A percentile compares a stretch with the other conserved stretches of the same genome.
phyloP scores from a whole-genome alignment of 2,113 vertebrate species.

The Orcinus orca region DNA sequence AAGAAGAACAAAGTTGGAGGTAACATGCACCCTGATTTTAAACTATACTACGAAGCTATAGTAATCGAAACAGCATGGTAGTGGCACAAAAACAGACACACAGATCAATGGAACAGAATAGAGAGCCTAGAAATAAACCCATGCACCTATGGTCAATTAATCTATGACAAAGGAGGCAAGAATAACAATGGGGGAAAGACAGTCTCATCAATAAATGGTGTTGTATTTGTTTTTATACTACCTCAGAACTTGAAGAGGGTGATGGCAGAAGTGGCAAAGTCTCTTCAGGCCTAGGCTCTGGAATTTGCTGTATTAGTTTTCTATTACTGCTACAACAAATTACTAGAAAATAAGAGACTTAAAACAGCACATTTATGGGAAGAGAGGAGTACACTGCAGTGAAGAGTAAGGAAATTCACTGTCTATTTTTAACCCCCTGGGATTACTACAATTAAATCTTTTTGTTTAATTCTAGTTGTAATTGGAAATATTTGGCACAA shows the following conservation, averaged over 20 bases:
- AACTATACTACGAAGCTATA: no score
- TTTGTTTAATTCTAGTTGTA: not conserved
- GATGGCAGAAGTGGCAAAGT: not conserved
- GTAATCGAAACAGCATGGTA: no score
- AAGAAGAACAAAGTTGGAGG: no score
- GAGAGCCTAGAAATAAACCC: no score
- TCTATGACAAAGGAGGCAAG: not conserved
- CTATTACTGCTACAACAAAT: not conserved
- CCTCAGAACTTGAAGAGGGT: not conserved
- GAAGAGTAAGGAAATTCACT: not conserved
- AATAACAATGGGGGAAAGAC: not conserved
- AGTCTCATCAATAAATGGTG: not conserved
- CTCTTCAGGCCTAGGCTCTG: not conserved
- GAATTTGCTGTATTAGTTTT: not conserved
- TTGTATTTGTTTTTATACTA: not conserved
- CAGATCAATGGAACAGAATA: no score
- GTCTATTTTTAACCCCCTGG: not conserved
- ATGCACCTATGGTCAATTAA: not conserved
- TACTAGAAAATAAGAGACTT: not conserved
- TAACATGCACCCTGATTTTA: no score
- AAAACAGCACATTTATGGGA: not conserved
- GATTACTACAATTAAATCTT: not conserved
- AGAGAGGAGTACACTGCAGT: not conserved
- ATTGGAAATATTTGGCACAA: not conserved
- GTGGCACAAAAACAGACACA: no score